Evolutionary conservation across 2,888 invertebrate species (phyloP), one percentile per base, ranked within the genome.

Genomic region (Melanostoma mellinum): DNA sequence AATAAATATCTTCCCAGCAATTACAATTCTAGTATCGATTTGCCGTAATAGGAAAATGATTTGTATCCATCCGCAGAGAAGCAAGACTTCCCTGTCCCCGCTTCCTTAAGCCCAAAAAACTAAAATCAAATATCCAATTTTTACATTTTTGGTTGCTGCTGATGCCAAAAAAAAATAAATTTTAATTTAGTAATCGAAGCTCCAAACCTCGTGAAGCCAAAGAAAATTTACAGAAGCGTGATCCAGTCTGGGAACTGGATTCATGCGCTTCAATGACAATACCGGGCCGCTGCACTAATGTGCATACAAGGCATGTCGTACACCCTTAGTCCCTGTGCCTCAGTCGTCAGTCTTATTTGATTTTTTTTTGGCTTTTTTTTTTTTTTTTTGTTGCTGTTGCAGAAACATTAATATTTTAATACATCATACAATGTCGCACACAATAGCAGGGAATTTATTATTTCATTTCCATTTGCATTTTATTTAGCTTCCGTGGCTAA

Each of bases 391-490:
- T 20, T 20, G 20, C 20, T 20, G 20, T 20, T 20, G 20, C 20
- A 30, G 44, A 68, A 75, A 76, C 76, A 80, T 75, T 80, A 85
- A 80, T 85, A 85, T 85, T 85, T 85, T 85, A 85, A 85, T 85
- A 85, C 85, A 85, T 85, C 85, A 85, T 79, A 85, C 80, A 80
- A 85, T 74, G 76, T 67, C 60, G 67, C 65, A 55, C 78, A 85
- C 85, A 85, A 80, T 85, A 80, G 75, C 61, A 80, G 75, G 75
- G 85, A 72, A 85, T 85, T 80, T 85, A 80, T 85, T 85, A 85
- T 85, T 85, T 85, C 80, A 85, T 85, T 85, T 85, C 80, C 85
- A 80, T 80, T 79, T 85, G 75, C 75, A 80, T 85, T 85, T 80
- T 85, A 80, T 80, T 76, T 85, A 80, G 80, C 80, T 80, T 85